Evolutionary conservation across 1,140 invertebrate species (phyloP).

Genomic region (Phortica variegata): DNA sequence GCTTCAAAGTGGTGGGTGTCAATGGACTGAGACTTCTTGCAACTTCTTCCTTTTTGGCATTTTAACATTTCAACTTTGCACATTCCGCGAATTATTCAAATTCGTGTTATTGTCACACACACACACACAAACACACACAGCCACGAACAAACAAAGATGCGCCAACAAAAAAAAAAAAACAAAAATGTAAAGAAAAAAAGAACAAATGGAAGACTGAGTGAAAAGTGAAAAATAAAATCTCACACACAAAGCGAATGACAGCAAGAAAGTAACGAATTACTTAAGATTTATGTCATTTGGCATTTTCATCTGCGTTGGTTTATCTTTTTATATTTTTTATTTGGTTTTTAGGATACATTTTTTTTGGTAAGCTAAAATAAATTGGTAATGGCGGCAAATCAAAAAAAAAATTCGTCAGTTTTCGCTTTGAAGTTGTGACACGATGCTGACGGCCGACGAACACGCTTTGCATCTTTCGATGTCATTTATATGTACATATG

Average conservation of each 20-base stretch:
- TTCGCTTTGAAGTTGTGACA: no score
- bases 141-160: constrained; percentile 11
- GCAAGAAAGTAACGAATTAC: constrained; percentile 28
- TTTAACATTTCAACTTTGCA: constrained; percentile 55
- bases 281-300: constrained; percentile 37
- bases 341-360: no score
- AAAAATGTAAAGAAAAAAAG: constrained; percentile 7
- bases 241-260: constrained; percentile 12
- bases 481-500: no score
- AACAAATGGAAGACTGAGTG: not conserved
- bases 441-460: no score
- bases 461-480: no score
- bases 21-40: no score
- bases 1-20: no score
- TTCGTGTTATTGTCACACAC: constrained; percentile 42
- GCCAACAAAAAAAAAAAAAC: constrained; percentile 7
- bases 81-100: constrained; percentile 52
- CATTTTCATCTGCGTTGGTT: not conserved
- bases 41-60: constrained; percentile 39
- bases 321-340: no score
- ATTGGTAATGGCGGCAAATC: no score
- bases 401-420: no score
- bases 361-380: no score
- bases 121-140: no score
- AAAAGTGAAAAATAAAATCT: not conserved